These are phyloP conservation scores for Orestias chungarensis DNA, from an alignment of 2,797 vertebrate genomes.

Conservation along the genomic window DNA sequence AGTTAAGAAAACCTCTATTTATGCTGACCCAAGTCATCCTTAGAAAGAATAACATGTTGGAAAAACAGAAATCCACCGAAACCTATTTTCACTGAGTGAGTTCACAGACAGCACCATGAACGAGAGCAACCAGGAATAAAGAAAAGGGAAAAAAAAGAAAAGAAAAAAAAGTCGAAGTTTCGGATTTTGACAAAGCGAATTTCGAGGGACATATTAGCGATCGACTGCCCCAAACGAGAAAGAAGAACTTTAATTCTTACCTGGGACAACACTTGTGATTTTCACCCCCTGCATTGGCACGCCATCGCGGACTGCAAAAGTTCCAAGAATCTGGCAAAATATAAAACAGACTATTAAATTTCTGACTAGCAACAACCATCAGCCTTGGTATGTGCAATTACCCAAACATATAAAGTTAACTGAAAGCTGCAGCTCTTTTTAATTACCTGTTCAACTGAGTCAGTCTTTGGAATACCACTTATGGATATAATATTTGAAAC, in stretches of 20 bases:
- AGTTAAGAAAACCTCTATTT: slow-evolving; percentile 36
- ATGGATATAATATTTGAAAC: slow-evolving; percentile 92
- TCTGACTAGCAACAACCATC: neutral
- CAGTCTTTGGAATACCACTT: slow-evolving; percentile 92
- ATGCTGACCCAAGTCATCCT: slow-evolving; percentile 40
- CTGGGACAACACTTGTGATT: slow-evolving; percentile 83
- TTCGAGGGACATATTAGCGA: slow-evolving; percentile 66
- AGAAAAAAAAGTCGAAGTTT: slow-evolving; percentile 67
- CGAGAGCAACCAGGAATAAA: slow-evolving; percentile 63
- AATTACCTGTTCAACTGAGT: slow-evolving; percentile 93
- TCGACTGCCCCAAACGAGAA: slow-evolving; percentile 56
- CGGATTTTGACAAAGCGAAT: slow-evolving; percentile 75
- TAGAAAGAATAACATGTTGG: slow-evolving; percentile 35
- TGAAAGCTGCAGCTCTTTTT: slow-evolving; percentile 7
- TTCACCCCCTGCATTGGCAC: slow-evolving; percentile 84
- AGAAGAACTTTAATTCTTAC: slow-evolving; percentile 69
- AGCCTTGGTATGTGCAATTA: neutral
- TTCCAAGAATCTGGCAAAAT: slow-evolving; percentile 78
- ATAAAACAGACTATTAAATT: neutral
- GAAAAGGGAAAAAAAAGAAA: slow-evolving; percentile 52
- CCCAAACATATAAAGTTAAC: neutral
- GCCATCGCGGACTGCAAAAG: slow-evolving; percentile 80
- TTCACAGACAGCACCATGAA: slow-evolving; percentile 61
- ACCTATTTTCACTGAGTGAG: slow-evolving; percentile 33
- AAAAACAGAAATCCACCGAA: slow-evolving; percentile 22